Percentiles rank a stretch among this genome's conserved stretches.
Conservation (phyloP, 2,888 invertebrate genomes). For the Xanthia togata region DNA sequence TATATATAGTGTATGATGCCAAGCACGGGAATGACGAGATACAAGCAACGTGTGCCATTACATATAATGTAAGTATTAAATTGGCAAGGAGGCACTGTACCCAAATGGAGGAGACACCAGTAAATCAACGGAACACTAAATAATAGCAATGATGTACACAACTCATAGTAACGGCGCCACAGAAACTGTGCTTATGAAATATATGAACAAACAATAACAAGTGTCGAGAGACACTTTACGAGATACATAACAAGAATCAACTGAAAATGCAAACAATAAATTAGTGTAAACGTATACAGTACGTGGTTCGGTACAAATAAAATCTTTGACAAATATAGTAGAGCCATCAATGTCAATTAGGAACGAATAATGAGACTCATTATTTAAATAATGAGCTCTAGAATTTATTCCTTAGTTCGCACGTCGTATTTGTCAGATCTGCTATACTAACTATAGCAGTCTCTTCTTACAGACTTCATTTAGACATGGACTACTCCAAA, state of each 20-base stretch:
- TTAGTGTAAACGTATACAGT: not conserved
- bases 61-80: conserved; percentile 72
- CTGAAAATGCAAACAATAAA: conserved; percentile 25
- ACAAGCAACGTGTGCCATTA: conserved; percentile 67
- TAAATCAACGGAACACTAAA: conserved; percentile 77
- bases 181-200: conserved; percentile 44
- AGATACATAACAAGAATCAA: conserved; percentile 30
- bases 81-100: conserved; percentile 71
- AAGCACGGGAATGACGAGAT: conserved; percentile 62
- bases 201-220: conserved; percentile 50
- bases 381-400: conserved; percentile 18
- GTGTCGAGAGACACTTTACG: conserved; percentile 31
- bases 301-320: not conserved
- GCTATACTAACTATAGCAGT: not conserved
- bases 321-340: conserved; percentile 38
- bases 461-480: not conserved
- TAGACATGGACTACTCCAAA: conserved; percentile 12
- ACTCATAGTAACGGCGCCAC: conserved; percentile 67
- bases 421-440: not conserved
- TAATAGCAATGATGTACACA: conserved; percentile 79
- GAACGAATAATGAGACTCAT: conserved; percentile 23
- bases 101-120: conserved; percentile 67
- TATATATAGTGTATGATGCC: conserved; percentile 58
- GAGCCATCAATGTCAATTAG: conserved; percentile 56
- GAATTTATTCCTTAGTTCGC: conserved; percentile 23